These are phyloP conservation scores for Astatotilapia flaviijosephi DNA, from an alignment of 2,113 vertebrate genomes.

Conservation along the genomic window DNA sequence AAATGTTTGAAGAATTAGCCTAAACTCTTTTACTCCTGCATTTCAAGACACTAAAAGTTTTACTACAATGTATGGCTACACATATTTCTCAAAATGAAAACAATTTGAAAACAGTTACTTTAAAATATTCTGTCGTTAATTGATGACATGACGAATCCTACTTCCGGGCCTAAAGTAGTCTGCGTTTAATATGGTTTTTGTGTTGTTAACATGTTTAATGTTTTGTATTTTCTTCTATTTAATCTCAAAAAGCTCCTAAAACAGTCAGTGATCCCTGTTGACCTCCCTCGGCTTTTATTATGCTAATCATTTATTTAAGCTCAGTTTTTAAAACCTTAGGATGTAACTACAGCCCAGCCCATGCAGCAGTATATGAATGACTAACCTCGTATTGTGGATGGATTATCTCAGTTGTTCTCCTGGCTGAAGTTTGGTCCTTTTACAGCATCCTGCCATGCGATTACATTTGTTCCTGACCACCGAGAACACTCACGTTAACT, in stretches of 20 bases:
- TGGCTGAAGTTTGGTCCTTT: too few species aligned
- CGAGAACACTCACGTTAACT: too few species aligned
- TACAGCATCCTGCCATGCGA: too few species aligned
- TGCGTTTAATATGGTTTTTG: background rate
- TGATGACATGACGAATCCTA: fast-evolving
- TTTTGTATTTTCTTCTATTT: background rate
- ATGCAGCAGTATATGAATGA: background rate
- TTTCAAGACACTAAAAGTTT: background rate
- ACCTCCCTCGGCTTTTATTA: fast-evolving
- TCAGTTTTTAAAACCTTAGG: background rate
- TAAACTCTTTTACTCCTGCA: background rate
- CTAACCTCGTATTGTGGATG: background rate
- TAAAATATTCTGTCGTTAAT: background rate
- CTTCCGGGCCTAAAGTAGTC: background rate
- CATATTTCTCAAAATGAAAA: background rate
- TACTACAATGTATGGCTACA: background rate
- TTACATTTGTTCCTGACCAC: too few species aligned
- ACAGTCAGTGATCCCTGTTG: background rate
- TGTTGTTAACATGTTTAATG: background rate
- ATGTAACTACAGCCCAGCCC: background rate
- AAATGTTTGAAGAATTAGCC: background rate
- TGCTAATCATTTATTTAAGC: background rate
- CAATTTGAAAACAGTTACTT: background rate
- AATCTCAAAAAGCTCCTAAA: background rate
- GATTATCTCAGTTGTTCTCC: too few species aligned